Conservation (phyloP, 2,113 vertebrate genomes). For the Urocitellus parryii region DNA sequence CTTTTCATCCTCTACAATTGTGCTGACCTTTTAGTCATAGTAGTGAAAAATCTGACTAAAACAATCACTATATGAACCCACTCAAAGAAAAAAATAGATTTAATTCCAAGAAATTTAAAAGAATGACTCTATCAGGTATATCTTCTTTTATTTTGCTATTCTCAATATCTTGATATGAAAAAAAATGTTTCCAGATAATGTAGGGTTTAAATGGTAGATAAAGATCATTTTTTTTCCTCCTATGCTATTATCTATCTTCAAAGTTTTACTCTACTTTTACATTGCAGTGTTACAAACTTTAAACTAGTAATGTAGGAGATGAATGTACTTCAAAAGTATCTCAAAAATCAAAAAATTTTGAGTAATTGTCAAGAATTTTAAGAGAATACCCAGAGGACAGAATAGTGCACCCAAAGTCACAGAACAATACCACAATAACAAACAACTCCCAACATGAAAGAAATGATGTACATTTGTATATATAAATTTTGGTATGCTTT, state of each 20-base stretch:
- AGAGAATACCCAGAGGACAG: neutral
- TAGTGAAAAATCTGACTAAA: too few species aligned
- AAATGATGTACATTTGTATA: neutral
- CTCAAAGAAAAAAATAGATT: neutral
- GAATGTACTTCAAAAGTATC: neutral
- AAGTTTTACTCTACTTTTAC: conserved; percentile 34
- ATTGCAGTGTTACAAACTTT: neutral
- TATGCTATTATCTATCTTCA: neutral
- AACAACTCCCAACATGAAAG: neutral
- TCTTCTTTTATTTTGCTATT: neutral
- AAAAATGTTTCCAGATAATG: conserved; percentile 8
- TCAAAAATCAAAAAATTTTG: neutral
- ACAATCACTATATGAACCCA: neutral
- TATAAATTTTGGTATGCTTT: neutral
- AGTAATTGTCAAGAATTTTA: neutral
- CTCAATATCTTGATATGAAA: neutral
- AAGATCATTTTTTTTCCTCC: neutral
- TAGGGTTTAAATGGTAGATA: neutral
- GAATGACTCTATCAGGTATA: neutral
- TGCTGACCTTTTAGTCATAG: too few species aligned
- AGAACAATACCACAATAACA: neutral
- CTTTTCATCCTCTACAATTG: too few species aligned
- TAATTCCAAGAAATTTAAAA: neutral
- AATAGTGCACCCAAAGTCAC: neutral
- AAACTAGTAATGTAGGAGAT: neutral